Base-by-base conservation (phyloP, 2,797 vertebrate genomes). In the Euphonia xanthogaster region DNA sequence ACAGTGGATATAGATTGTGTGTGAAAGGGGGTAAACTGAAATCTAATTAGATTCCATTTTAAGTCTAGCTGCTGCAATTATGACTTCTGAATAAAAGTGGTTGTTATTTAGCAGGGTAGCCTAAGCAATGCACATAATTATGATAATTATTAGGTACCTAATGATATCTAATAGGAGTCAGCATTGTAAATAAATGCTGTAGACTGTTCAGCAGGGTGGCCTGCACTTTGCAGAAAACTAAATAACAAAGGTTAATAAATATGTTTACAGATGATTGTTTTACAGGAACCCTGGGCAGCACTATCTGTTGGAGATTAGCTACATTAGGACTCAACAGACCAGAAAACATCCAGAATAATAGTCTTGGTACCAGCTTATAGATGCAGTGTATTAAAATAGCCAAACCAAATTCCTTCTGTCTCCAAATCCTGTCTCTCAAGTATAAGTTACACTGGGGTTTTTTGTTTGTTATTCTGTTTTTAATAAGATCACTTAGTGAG, bases 101-200 rank as follows among this genome's bases (percentile, higher is more conserved):
- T 97, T 97, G 97, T 98, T 98, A 98, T 97, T 97, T 98, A 97
- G 97, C 97, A 98, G 97, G 98, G 98, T 97, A 98, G 97, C 97
- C 98, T 97, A 97, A 97, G 98, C 97, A 97, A 96, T 97, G 96
- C 96, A 95, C 91, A 62, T 98, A 98, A 98, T 98, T 98, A 98
- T 98, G 97, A 96, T 98, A 98, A 98, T 98, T 98, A 98, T 97
- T 97, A 96, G 96, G 98, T 98, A 98, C 98, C 98, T 98, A 98
- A 98, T 98, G 98, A 97, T 97, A 97, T 97, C 97, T 98, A 98
- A 98, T 98, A 97, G 96, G 97, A 97, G 95, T 97, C 94, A 97
- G 96, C 94, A 95, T 87, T 67, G 93, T 96, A 96, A 96, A 97
- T 96, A 97, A 97, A 97, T 90, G 39, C 86, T 82, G 93, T 66